phyloP scores from a whole-genome alignment of 1,140 invertebrate species.

The Campoletis sonorensis region DNA sequence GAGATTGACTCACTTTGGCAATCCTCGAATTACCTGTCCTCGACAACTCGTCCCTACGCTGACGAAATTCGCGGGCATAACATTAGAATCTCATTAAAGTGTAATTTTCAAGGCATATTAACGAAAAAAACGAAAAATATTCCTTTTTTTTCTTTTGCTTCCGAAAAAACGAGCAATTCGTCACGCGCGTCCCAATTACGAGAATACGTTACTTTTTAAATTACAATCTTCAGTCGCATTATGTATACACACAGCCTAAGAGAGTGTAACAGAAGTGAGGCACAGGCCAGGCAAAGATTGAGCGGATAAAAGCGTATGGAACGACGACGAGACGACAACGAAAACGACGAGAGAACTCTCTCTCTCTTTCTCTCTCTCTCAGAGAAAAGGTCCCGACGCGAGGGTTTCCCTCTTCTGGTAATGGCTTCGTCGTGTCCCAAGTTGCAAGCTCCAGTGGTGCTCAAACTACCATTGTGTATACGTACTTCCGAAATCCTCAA shows the following conservation, averaged over 20 bases:
- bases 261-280: slow-evolving; percentile 40
- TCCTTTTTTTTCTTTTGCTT: too few relatives aligned
- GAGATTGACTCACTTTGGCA: too few relatives aligned
- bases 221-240: too few relatives aligned
- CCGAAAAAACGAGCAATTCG: too few relatives aligned
- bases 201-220: too few relatives aligned
- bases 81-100: too few relatives aligned
- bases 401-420: slow-evolving; percentile 55
- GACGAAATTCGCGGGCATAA: too few relatives aligned
- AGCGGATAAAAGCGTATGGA: slow-evolving; percentile 36
- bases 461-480: slow-evolving; percentile 55
- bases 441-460: slow-evolving; percentile 68
- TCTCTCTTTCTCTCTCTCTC: too few relatives aligned
- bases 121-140: neutral
- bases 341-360: slow-evolving; percentile 53
- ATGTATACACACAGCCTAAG: neutral
- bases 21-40: too few relatives aligned
- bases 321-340: slow-evolving; percentile 22
- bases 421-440: slow-evolving; percentile 69
- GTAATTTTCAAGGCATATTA: too few relatives aligned
- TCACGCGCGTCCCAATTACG: too few relatives aligned
- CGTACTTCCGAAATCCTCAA: slow-evolving; percentile 3
- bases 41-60: too few relatives aligned
- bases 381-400: slow-evolving; percentile 42
- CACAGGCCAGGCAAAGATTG: slow-evolving; percentile 57